These are phyloP conservation scores for Anoura caudifer DNA, from an alignment of 2,113 vertebrate genomes.

Conservation along the genomic window DNA sequence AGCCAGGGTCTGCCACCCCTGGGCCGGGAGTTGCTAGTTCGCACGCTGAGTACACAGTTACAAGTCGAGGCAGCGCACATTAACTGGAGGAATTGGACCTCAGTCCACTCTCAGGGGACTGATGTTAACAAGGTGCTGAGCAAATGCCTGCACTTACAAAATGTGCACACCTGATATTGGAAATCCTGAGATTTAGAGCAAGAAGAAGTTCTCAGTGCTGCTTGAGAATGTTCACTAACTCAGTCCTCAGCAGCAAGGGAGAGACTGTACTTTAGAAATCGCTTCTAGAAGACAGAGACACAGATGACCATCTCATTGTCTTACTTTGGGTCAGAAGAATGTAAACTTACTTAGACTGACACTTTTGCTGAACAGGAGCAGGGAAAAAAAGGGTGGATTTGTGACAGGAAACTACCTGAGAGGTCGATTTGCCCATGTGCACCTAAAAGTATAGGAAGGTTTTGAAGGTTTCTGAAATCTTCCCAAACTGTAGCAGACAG, in stretches of 20 bases:
- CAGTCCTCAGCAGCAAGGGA: background rate
- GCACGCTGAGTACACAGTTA: background rate
- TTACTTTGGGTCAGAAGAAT: background rate
- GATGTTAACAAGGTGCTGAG: background rate
- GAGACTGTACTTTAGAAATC: background rate
- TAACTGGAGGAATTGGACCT: background rate
- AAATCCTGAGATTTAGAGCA: background rate
- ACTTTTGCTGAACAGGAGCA: background rate
- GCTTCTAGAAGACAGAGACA: background rate
- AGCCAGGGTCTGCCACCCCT: background rate
- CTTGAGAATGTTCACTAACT: background rate
- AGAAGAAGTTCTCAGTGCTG: background rate
- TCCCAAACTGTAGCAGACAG: background rate
- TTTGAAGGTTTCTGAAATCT: background rate
- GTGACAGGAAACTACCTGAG: background rate
- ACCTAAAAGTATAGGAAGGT: background rate
- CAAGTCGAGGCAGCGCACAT: background rate
- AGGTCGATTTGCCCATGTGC: background rate
- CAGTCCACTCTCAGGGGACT: background rate
- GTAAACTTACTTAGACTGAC: background rate
- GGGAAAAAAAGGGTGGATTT: background rate
- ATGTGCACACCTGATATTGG: accelerated
- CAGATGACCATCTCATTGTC: background rate
- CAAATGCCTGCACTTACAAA: background rate
- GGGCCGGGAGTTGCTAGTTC: background rate